Percentiles rank a stretch among this genome's conserved stretches.
Evolutionary conservation across 2,797 vertebrate species (phyloP).

Genomic region (Pterois miles): DNA sequence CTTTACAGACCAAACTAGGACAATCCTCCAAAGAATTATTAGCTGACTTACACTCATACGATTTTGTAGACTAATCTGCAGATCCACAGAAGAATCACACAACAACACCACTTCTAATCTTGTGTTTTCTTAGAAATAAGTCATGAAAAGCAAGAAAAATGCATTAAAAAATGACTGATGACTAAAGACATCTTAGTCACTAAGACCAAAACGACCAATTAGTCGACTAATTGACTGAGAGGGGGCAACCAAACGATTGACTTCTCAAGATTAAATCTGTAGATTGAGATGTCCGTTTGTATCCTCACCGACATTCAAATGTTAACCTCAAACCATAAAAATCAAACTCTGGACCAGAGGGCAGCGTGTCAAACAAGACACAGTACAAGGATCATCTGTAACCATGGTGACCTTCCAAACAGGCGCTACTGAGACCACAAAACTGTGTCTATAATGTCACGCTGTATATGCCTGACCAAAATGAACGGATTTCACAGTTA

Average conservation of each 20-base stretch:
- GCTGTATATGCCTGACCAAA: neutral
- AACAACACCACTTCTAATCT: too few species aligned
- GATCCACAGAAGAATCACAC: too few species aligned
- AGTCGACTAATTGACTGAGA: too few species aligned
- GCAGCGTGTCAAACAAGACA: neutral
- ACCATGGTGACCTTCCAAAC: constrained; percentile 7
- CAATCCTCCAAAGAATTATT: too few species aligned
- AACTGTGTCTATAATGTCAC: neutral
- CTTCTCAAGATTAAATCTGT: neutral
- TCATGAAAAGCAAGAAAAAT: too few species aligned
- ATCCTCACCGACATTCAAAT: neutral
- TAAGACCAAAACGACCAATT: accelerated
- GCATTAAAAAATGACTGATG: accelerated
- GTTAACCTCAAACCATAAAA: neutral
- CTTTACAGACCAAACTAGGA: neutral
- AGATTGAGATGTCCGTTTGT: neutral
- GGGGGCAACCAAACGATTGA: accelerated
- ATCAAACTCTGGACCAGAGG: neutral
- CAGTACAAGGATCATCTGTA: neutral
- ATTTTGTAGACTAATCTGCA: too few species aligned
- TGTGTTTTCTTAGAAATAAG: too few species aligned
- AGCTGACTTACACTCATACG: too few species aligned
- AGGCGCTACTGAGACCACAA: neutral
- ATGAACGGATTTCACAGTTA: constrained; percentile 4
- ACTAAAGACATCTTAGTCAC: too few species aligned